These are phyloP conservation scores for Yponomeuta plumbellus DNA, from an alignment of 2,888 invertebrate species.

Conservation along the genomic window DNA sequence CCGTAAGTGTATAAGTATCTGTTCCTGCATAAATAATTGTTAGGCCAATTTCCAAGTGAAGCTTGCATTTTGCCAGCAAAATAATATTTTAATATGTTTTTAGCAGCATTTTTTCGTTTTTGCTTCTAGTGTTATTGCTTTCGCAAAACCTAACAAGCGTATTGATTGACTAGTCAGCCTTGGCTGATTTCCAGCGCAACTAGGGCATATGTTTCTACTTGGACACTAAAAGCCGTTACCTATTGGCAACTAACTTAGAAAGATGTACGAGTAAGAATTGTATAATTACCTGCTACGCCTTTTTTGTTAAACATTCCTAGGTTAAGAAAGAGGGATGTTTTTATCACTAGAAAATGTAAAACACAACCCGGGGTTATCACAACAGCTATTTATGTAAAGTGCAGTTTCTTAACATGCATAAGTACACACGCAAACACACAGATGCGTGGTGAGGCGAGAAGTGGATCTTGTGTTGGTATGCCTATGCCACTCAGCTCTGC, in stretches of 20 bases:
- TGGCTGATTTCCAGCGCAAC: constrained; percentile 63
- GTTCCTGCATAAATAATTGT: no score
- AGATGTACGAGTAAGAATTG: no score
- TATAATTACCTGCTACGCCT: constrained; percentile 15
- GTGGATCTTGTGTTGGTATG: not conserved
- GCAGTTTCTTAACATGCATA: not conserved
- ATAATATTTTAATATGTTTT: no score
- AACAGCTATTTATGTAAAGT: not conserved
- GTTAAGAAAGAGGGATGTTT: not conserved
- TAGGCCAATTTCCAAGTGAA: no score
- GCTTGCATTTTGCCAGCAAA: no score
- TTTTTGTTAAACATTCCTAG: not conserved
- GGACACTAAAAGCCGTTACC: constrained; percentile 51
- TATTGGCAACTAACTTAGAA: constrained; percentile 48
- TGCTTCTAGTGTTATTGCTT: not conserved
- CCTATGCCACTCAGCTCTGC: no score
- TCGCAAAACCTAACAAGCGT: not conserved
- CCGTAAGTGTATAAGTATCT: no score
- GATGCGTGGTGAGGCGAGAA: not conserved
- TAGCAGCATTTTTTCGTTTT: no score
- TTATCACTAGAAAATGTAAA: not conserved
- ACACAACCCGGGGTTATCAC: not conserved
- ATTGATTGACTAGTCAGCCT: constrained; percentile 25
- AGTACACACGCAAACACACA: not conserved
- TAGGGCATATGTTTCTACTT: constrained; percentile 55